Conservation (phyloP, 1,140 invertebrate species). For the Drosophila neocordata region DNA sequence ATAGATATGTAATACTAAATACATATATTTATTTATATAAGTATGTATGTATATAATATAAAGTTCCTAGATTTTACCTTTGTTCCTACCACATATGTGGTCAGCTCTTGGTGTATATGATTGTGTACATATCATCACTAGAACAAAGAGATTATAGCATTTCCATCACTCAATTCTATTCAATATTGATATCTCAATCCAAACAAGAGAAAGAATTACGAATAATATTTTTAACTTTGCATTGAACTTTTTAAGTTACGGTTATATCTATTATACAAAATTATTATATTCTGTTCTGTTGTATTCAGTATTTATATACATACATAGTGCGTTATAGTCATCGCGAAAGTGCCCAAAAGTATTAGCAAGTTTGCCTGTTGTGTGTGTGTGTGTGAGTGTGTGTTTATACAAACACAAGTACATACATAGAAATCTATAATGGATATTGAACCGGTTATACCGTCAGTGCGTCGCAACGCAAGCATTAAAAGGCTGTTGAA, state of each 20-base stretch:
- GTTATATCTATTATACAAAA: background rate
- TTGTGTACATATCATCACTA: background rate
- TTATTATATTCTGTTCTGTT: background rate
- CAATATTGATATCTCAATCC: background rate
- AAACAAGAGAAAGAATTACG: background rate
- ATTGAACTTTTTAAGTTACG: background rate
- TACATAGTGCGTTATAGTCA: constrained; percentile 1
- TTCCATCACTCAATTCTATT: background rate
- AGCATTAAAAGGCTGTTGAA: constrained; percentile 86
- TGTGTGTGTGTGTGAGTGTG: no score
- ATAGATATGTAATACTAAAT: constrained; percentile 9
- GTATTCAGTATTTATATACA: background rate
- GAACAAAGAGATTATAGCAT: background rate
- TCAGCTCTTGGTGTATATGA: background rate
- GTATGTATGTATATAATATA: background rate
- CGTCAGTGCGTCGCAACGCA: constrained; percentile 84
- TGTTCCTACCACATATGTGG: background rate
- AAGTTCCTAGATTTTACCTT: background rate
- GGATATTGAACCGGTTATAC: constrained; percentile 70
- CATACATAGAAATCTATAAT: constrained; percentile 28
- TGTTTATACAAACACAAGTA: background rate
- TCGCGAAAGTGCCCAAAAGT: constrained; percentile 1
- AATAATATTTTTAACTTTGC: no score
- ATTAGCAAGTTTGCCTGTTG: background rate
- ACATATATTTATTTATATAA: background rate